Conservation (phyloP, 2,113 vertebrate genomes). For the Syngnathus typhle region DNA sequence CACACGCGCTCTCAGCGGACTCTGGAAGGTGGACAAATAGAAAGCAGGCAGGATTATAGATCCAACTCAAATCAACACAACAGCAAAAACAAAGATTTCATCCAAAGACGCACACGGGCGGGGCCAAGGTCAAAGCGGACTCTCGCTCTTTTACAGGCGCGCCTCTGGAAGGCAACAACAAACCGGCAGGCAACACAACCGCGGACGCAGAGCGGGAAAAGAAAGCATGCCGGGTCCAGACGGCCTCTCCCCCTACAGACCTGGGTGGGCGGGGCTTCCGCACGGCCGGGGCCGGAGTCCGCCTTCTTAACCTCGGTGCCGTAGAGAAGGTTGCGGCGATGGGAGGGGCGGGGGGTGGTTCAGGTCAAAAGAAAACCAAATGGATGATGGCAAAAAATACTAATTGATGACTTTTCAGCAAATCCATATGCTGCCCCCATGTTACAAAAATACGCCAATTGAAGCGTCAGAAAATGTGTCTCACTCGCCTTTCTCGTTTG, state of each 20-base stretch:
- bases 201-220: not conserved
- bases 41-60: not conserved
- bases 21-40: slow-evolving; percentile 76
- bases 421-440: too few relatives aligned
- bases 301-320: slow-evolving; percentile 70
- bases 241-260: slow-evolving; percentile 72
- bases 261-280: slow-evolving; percentile 60
- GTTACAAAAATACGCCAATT: not conserved
- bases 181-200: not conserved
- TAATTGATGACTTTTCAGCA: too few relatives aligned
- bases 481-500: too few relatives aligned
- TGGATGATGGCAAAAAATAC: slow-evolving; percentile 71
- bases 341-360: slow-evolving; percentile 24
- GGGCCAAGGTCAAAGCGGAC: slow-evolving; percentile 23
- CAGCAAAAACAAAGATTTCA: not conserved
- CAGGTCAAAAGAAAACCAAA: slow-evolving; percentile 62
- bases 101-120: slow-evolving; percentile 9
- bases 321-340: slow-evolving; percentile 59
- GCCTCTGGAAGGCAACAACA: slow-evolving; percentile 15
- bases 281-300: slow-evolving; percentile 66
- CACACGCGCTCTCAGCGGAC: slow-evolving; percentile 93
- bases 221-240: slow-evolving; percentile 52
- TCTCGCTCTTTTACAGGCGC: not conserved
- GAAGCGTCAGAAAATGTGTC: too few relatives aligned
- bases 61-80: not conserved